These are phyloP conservation scores for Phoronis australis DNA, from an alignment of 2,888 invertebrate genomes.

Conservation along the genomic window DNA sequence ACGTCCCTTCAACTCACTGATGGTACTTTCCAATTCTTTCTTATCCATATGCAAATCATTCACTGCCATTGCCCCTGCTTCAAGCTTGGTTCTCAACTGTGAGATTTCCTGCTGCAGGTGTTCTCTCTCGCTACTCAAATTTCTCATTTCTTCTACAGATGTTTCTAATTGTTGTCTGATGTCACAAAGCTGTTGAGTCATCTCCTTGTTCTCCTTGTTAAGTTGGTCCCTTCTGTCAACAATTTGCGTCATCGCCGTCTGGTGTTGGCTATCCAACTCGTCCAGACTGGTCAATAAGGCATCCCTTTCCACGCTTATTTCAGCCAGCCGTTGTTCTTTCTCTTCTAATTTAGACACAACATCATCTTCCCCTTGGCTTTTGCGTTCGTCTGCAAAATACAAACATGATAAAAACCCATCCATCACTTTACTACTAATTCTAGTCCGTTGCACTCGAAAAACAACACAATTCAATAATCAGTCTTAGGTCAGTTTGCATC, in stretches of 20 bases:
- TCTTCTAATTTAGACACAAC: slow-evolving; percentile 15
- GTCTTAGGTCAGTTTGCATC: background rate
- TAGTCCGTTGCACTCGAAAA: too few relatives aligned
- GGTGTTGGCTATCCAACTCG: slow-evolving; percentile 70
- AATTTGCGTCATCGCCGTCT: slow-evolving; percentile 56
- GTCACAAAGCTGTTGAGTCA: too few relatives aligned
- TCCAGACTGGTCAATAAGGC: slow-evolving; percentile 62
- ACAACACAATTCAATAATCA: too few relatives aligned
- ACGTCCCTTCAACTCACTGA: slow-evolving; percentile 19
- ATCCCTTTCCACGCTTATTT: slow-evolving; percentile 23
- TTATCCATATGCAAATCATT: slow-evolving; percentile 46
- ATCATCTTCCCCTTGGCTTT: too few relatives aligned
- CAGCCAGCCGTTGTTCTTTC: slow-evolving; percentile 23
- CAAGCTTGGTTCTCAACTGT: slow-evolving; percentile 29
- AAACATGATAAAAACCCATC: too few relatives aligned
- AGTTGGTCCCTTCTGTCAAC: slow-evolving; percentile 27
- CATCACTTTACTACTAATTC: too few relatives aligned
- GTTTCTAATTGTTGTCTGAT: too few relatives aligned
- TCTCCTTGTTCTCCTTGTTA: too few relatives aligned
- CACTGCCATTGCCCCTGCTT: slow-evolving; percentile 29
- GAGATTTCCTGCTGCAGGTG: slow-evolving; percentile 19
- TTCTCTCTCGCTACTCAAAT: too few relatives aligned
- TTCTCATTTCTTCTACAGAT: too few relatives aligned
- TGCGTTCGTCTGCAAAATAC: too few relatives aligned
- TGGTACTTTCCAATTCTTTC: slow-evolving; percentile 27